A percentile compares a stretch with the other conserved stretches of the same genome.
These are phyloP conservation scores for Pseudochirops corinnae DNA, from an alignment of 2,797 vertebrate species.

Conservation along the genomic window DNA sequence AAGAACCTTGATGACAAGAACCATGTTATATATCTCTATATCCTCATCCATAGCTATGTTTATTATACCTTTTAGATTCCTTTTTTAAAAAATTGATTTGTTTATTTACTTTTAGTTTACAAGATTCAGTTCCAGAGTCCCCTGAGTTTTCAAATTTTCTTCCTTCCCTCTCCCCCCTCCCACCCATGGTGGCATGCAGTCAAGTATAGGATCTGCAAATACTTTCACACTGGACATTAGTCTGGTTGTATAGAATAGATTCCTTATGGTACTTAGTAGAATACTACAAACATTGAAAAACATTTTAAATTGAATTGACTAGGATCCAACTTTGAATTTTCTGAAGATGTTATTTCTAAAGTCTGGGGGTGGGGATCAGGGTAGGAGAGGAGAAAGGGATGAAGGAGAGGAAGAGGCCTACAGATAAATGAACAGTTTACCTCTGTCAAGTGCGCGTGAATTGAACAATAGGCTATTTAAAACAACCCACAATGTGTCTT, in stretches of 20 bases:
- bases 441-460: slow-evolving; percentile 1
- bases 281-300: background rate
- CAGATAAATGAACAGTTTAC: background rate
- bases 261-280: background rate
- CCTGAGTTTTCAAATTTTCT: no score
- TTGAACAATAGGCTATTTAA: background rate
- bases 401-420: background rate
- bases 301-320: background rate
- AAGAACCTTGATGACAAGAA: background rate
- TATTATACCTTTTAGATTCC: background rate
- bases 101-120: no score
- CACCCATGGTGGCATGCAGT: no score
- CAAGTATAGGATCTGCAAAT: no score
- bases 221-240: no score
- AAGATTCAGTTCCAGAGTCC: no score
- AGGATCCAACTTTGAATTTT: background rate
- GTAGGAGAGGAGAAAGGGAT: background rate
- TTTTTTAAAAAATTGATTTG: background rate
- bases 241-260: no score
- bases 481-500: background rate
- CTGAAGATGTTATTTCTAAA: background rate
- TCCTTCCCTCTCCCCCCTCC: no score
- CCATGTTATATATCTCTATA: background rate
- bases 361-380: background rate
- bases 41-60: background rate